Percentiles rank a stretch among this genome's conserved stretches.
These are phyloP conservation scores for Triops longicaudatus DNA, from an alignment of 1,140 invertebrate genomes.

Conservation along the genomic window DNA sequence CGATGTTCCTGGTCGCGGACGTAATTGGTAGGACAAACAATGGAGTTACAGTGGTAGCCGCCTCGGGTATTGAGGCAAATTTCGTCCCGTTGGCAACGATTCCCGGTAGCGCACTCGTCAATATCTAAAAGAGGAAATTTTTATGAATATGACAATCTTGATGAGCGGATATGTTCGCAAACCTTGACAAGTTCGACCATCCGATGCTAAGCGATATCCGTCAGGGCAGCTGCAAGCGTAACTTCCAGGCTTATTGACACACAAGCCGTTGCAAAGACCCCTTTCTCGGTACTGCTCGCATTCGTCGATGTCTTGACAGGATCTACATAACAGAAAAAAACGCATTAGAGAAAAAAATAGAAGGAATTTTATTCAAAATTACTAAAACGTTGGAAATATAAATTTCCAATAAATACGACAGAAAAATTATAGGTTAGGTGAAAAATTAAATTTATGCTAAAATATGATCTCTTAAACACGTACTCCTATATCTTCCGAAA, in stretches of 20 bases:
- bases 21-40: conserved; percentile 77
- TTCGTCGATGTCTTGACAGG: conserved; percentile 79
- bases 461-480: no score
- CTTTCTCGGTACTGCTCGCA: conserved; percentile 59
- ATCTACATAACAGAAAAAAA: conserved; percentile 44
- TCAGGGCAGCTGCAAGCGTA: conserved; percentile 77
- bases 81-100: conserved; percentile 54
- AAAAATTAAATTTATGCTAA: no score
- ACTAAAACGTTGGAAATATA: background rate
- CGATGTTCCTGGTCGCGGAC: conserved; percentile 56
- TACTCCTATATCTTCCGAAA: no score
- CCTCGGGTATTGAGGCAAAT: conserved; percentile 87
- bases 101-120: conserved; percentile 67
- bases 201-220: conserved; percentile 64
- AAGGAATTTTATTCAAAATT: no score
- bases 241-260: conserved; percentile 76
- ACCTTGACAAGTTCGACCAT: conserved; percentile 67
- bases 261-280: conserved; percentile 67
- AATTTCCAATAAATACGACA: background rate
- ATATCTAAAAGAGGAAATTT: conserved; percentile 54
- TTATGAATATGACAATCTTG: conserved; percentile 16
- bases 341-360: background rate
- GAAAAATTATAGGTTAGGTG: no score
- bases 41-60: conserved; percentile 71
- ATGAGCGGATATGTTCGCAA: conserved; percentile 23